Conservation (phyloP, 2,113 vertebrate genomes). For the Alces alces region DNA sequence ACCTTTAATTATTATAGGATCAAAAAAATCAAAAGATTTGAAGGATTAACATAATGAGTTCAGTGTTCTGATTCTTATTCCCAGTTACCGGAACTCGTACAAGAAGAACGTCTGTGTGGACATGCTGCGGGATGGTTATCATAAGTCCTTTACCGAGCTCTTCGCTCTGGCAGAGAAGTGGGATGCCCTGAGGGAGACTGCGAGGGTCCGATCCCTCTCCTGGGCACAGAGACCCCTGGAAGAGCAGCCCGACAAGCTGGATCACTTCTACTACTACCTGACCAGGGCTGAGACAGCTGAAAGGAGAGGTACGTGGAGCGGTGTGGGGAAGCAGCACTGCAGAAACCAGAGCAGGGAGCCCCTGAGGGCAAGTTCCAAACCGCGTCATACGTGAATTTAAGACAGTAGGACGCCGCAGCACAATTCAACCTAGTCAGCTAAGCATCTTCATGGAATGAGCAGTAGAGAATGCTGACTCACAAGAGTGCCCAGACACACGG, state of each 20-base stretch:
- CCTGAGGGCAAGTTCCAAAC: constrained; percentile 75
- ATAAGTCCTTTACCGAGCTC: constrained; percentile 87
- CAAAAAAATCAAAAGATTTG: constrained; percentile 37
- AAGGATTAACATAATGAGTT: constrained; percentile 61
- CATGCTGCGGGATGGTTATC: constrained; percentile 87
- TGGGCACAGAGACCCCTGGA: constrained; percentile 89
- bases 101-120: constrained; percentile 90
- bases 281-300: constrained; percentile 85
- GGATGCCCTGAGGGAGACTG: constrained; percentile 87
- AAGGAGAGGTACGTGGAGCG: constrained; percentile 82
- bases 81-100: constrained; percentile 87
- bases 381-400: constrained; percentile 74
- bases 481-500: not conserved
- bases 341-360: constrained; percentile 69
- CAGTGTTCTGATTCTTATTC: constrained; percentile 51
- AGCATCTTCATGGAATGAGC: constrained; percentile 63
- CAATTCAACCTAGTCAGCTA: constrained; percentile 66
- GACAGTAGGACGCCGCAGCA: constrained; percentile 69
- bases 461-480: not conserved
- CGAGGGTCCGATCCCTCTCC: constrained; percentile 91
- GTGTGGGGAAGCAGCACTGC: constrained; percentile 65
- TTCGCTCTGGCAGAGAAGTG: constrained; percentile 86
- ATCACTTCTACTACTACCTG: constrained; percentile 89
- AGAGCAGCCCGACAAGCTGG: constrained; percentile 89
- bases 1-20: constrained; percentile 35